Conservation (phyloP, 1,140 invertebrate genomes). For the Prorops nasuta region DNA sequence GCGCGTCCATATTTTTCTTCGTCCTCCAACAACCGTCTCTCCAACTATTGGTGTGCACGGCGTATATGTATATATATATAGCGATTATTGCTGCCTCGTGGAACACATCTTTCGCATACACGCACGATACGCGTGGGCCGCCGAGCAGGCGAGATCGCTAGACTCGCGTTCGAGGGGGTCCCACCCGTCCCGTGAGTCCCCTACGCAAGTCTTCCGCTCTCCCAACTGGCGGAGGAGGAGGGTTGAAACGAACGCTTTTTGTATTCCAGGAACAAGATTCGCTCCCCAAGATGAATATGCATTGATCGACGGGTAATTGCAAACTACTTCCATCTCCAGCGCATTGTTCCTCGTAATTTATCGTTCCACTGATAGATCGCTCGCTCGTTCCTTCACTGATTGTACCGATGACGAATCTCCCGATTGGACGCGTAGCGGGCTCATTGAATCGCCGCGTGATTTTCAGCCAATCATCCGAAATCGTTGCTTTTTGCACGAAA, state of each 20-base stretch:
- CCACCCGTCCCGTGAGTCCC: too few species aligned
- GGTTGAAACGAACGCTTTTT: constrained; percentile 17
- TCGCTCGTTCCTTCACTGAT: too few species aligned
- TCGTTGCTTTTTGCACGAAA: neutral
- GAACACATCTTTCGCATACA: too few species aligned
- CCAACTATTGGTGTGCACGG: too few species aligned
- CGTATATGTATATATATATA: too few species aligned
- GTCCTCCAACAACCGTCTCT: constrained; percentile 10
- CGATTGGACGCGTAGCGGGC: too few species aligned
- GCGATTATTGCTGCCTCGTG: too few species aligned
- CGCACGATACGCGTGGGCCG: too few species aligned
- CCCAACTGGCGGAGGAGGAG: neutral
- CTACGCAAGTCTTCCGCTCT: constrained; percentile 7
- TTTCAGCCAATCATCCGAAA: neutral
- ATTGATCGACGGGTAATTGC: constrained; percentile 37
- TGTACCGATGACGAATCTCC: too few species aligned
- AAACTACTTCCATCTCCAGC: constrained; percentile 23
- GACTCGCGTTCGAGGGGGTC: too few species aligned
- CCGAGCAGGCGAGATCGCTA: too few species aligned
- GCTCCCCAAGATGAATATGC: constrained; percentile 34
- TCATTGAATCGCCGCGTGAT: too few species aligned
- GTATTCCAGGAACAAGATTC: constrained; percentile 31
- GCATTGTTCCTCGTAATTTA: constrained; percentile 32
- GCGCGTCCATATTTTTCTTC: constrained; percentile 20
- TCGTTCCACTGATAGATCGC: constrained; percentile 16